Evolutionary conservation across 1,140 invertebrate genomes (phyloP), one percentile per base, ranked within the genome.

Genomic region (Leptinotarsa lineolata): DNA sequence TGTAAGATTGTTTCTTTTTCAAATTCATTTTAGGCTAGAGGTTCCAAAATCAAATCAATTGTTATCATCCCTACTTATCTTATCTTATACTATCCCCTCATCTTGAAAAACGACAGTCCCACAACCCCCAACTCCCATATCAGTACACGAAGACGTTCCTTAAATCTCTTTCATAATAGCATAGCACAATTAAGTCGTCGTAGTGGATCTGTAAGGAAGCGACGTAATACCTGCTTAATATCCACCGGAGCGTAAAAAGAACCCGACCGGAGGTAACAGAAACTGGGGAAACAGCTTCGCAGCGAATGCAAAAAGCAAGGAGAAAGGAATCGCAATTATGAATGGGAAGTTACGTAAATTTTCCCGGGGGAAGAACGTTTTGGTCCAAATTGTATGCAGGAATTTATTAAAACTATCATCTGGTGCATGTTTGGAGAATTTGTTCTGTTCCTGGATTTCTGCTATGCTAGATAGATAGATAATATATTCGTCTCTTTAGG

Each of bases 331-430:
- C 30, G 64, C 18, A 46, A 66, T 66, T 66, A 66, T 66, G 39
- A 66, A 66, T 66, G 64, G 64, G 64, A 44, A 66, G 64, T 24
- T 66, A 66, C 30, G 39, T 66, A 66, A 66, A 66, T 66, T 66
- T 44, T 16, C 22, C 64, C 22, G 22, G 64, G 39, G 64, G 30
- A 18, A 66, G 18, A 18, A 66, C 64, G 20, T 66, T 44, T 66
- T 66, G 44, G 64, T 66, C 30, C 64, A 44, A 66, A 66, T 66
- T 66, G 44, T 44, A 44, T n/a, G 39, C 22, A 30, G 6, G 48
- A 54, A 54, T 54, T 54, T 54, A 54, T 54, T 54, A 13, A 18
- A 54, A 13, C 4, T 16, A 16, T 54, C 2, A 13, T 54, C 48
- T 39, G 30, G 30, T 39, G 2, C 2, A 39, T 39, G 30, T 54